Percentiles rank a stretch among this genome's conserved stretches.
Evolutionary conservation across 2,888 invertebrate species (phyloP).

Genomic region (Holacanthella duospinosa): DNA sequence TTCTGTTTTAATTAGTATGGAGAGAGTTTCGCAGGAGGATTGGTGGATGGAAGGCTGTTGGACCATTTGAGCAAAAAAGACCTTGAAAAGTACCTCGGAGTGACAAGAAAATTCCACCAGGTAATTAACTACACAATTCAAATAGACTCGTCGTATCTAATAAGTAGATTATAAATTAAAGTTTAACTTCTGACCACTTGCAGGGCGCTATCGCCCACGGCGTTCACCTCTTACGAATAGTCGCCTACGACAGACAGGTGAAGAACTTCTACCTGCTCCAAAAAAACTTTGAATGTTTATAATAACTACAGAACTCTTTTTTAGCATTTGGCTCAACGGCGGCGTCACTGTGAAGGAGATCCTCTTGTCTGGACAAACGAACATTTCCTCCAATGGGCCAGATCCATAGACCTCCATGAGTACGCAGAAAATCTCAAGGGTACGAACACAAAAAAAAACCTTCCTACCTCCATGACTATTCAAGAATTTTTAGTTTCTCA

Average conservation of each 20-base stretch:
- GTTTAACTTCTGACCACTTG: too few species aligned
- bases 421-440: conserved; percentile 88
- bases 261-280: conserved; percentile 31
- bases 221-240: conserved; percentile 78
- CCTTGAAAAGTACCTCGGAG: conserved; percentile 81
- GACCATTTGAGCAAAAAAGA: conserved; percentile 89
- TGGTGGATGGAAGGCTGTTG: conserved; percentile 86
- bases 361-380: conserved; percentile 94
- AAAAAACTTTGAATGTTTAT: conserved; percentile 9
- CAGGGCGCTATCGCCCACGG: conserved; percentile 90
- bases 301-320: too few species aligned
- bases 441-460: too few species aligned
- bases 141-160: too few species aligned
- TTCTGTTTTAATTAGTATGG: conserved; percentile 55
- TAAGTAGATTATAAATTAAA: too few species aligned
- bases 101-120: conserved; percentile 87
- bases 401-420: conserved; percentile 84
- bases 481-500: background rate
- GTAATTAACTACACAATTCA: too few species aligned
- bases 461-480: background rate
- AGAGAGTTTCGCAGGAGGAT: conserved; percentile 72
- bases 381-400: conserved; percentile 84
- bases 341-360: conserved; percentile 82
- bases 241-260: conserved; percentile 84
- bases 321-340: conserved; percentile 71